A percentile compares a stretch with the other conserved stretches of the same genome.
These are phyloP conservation scores for Gryon sp. DNA, from an alignment of 1,140 invertebrate genomes.

Conservation along the genomic window DNA sequence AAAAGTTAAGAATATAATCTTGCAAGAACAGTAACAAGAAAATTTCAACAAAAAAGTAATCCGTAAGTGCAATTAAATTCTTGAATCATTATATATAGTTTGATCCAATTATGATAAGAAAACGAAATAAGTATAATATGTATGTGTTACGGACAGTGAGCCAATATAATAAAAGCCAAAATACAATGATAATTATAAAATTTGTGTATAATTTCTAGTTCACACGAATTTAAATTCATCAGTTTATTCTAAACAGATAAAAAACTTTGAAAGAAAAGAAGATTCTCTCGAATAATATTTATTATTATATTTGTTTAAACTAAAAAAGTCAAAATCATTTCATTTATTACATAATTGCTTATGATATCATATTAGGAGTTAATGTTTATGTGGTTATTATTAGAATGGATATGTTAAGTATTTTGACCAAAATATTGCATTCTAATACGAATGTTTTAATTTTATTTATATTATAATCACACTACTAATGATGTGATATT, in stretches of 20 bases:
- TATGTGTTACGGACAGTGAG: constrained; percentile 48
- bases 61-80: constrained; percentile 23
- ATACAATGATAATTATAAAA: constrained; percentile 37
- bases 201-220: constrained; percentile 52
- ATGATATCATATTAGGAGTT: too few relatives aligned
- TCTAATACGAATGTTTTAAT: too few relatives aligned
- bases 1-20: too few relatives aligned
- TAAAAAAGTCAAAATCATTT: too few relatives aligned
- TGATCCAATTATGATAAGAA: constrained; percentile 22
- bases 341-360: too few relatives aligned
- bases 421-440: too few relatives aligned
- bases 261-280: not conserved
- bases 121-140: constrained; percentile 35
- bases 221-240: constrained; percentile 40
- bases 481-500: too few relatives aligned
- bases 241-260: constrained; percentile 21
- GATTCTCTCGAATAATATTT: constrained; percentile 20
- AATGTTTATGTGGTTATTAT: too few relatives aligned
- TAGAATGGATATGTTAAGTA: too few relatives aligned
- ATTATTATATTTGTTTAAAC: too few relatives aligned
- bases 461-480: too few relatives aligned
- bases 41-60: constrained; percentile 14
- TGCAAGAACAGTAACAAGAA: too few relatives aligned
- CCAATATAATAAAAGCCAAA: constrained; percentile 52
- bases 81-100: constrained; percentile 7